Conservation (phyloP, 2,797 vertebrate species). For the Brachyrhaphis roseni region DNA sequence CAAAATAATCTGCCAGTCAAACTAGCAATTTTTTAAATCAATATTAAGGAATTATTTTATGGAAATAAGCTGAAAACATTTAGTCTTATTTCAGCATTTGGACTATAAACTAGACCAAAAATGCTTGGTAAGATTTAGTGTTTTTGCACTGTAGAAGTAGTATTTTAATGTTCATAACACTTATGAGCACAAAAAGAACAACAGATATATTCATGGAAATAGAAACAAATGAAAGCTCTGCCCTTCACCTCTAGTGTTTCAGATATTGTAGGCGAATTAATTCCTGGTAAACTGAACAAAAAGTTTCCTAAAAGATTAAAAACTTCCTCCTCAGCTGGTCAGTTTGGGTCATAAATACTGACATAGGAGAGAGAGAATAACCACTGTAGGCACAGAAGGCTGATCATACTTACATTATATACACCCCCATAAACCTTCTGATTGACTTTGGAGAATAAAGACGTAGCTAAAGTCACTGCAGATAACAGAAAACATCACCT, state of each 20-base stretch:
- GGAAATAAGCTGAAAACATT: too few species aligned
- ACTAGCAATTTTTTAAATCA: too few species aligned
- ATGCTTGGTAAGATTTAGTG: too few species aligned
- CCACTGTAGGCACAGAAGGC: conserved; percentile 73
- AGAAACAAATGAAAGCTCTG: conserved; percentile 49
- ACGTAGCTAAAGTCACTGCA: conserved; percentile 33
- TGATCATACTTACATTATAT: conserved; percentile 73
- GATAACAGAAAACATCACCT: conserved; percentile 39
- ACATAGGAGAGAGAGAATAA: conserved; percentile 46
- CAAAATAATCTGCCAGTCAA: too few species aligned
- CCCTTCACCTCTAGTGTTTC: conserved; percentile 57
- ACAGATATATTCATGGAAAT: conserved; percentile 51
- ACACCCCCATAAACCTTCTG: conserved; percentile 63
- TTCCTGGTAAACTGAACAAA: conserved; percentile 30
- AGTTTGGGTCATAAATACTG: conserved; percentile 43
- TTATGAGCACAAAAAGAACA: conserved; percentile 50
- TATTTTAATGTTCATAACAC: conserved; percentile 43
- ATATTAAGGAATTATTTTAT: too few species aligned
- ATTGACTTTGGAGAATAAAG: conserved; percentile 72
- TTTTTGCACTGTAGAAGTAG: conserved; percentile 16
- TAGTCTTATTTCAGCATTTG: too few species aligned
- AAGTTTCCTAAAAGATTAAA: conserved; percentile 27
- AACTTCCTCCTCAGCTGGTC: conserved; percentile 36
- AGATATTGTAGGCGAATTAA: conserved; percentile 30
- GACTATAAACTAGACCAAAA: too few species aligned